Conservation (phyloP, 2,888 invertebrate species). For the Aproaerema taeniolella region DNA sequence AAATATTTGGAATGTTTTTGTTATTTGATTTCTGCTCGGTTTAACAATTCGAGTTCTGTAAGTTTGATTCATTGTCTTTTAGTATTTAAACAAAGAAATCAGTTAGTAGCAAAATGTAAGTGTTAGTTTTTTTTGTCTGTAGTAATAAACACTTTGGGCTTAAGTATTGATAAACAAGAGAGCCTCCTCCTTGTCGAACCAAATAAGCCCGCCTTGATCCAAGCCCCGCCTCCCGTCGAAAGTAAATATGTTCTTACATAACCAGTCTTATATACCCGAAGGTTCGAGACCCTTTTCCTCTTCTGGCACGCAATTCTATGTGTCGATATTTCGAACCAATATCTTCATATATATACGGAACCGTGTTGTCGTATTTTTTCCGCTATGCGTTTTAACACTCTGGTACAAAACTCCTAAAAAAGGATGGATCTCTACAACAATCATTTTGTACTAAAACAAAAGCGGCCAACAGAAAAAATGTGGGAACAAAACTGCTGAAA, state of each 20-base stretch:
- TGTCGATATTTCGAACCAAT: slow-evolving; percentile 2
- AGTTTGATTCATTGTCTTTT: neutral
- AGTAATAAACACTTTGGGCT: no score
- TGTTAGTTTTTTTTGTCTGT: no score
- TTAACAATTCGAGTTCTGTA: no score
- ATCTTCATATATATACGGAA: neutral
- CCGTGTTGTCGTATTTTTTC: neutral
- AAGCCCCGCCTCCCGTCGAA: slow-evolving; percentile 64
- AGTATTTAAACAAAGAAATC: slow-evolving; percentile 12
- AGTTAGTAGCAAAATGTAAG: no score
- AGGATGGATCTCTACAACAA: no score
- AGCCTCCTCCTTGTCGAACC: slow-evolving; percentile 69
- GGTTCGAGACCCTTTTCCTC: slow-evolving; percentile 42
- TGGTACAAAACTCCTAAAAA: no score
- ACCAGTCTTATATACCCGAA: slow-evolving; percentile 52
- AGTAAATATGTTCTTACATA: slow-evolving; percentile 68
- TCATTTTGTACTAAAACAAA: no score
- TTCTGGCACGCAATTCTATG: slow-evolving; percentile 14
- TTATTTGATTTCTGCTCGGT: slow-evolving; percentile 21
- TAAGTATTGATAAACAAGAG: slow-evolving; percentile 64
- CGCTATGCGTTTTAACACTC: no score
- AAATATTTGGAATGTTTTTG: slow-evolving; percentile 31
- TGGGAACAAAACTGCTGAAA: no score
- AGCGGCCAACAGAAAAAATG: no score
- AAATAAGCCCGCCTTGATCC: slow-evolving; percentile 72